These are phyloP conservation scores for Phycodurus eques DNA, from an alignment of 2,113 vertebrate genomes.

Conservation along the genomic window DNA sequence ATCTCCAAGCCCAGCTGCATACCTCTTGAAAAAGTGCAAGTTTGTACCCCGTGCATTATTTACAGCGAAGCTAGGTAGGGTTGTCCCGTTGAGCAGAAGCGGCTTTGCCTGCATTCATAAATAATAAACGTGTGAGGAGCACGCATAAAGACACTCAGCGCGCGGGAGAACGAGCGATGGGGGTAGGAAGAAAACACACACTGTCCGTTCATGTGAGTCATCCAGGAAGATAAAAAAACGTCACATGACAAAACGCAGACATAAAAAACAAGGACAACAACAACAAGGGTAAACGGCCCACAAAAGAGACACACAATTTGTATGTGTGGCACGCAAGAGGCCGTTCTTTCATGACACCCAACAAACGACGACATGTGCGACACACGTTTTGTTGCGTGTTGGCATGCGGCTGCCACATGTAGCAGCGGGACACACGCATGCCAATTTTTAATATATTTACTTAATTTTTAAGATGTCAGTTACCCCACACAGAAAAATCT, in stretches of 20 bases:
- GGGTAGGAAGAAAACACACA: conserved; percentile 43
- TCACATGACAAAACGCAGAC: conserved; percentile 49
- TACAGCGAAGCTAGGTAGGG: conserved; percentile 62
- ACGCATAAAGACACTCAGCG: conserved; percentile 40
- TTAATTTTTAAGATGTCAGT: too few relatives aligned
- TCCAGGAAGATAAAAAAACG: conserved; percentile 38
- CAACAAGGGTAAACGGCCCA: conserved; percentile 21
- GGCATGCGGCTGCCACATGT: conserved; percentile 36
- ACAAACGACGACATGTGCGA: neutral
- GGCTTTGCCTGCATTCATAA: conserved; percentile 71
- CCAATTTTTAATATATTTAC: conserved; percentile 26
- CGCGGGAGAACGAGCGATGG: conserved; percentile 43
- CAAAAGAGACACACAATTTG: conserved; percentile 44
- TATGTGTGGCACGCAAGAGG: conserved; percentile 22
- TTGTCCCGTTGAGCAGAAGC: conserved; percentile 64
- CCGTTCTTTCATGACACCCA: neutral
- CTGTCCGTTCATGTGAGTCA: conserved; percentile 34
- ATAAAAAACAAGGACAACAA: conserved; percentile 18
- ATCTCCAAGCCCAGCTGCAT: conserved; percentile 30
- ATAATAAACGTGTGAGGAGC: conserved; percentile 67
- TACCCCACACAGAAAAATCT: too few relatives aligned
- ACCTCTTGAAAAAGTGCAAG: conserved; percentile 42
- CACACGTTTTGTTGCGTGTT: conserved; percentile 16
- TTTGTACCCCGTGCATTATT: conserved; percentile 72
- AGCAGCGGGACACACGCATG: neutral